Conservation (phyloP, 1,140 invertebrate species). For the Drosophila orosa region DNA sequence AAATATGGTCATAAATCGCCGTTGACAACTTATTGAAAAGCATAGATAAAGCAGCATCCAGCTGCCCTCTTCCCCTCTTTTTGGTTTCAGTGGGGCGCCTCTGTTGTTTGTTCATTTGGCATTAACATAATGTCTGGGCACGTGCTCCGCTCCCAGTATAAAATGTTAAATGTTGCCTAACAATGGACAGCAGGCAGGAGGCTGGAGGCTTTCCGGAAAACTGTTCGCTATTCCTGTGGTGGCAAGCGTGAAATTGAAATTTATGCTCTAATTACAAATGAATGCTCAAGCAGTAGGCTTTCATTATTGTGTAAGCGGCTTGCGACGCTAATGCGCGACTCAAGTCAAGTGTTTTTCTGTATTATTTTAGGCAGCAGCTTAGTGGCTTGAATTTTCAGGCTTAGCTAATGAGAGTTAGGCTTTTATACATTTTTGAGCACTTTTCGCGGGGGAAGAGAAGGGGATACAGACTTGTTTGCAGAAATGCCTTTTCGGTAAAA, state of each 20-base stretch:
- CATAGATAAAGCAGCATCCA: slow-evolving; percentile 54
- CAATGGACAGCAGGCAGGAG: slow-evolving; percentile 5
- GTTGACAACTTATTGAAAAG: slow-evolving; percentile 68
- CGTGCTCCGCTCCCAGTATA: slow-evolving; percentile 35
- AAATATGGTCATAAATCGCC: slow-evolving; percentile 70
- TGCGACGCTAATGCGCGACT: slow-evolving; percentile 26
- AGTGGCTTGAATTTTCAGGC: slow-evolving; percentile 41
- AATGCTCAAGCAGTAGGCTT: slow-evolving; percentile 39
- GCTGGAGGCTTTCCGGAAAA: slow-evolving; percentile 18
- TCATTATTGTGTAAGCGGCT: slow-evolving; percentile 63
- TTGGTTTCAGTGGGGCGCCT: neutral
- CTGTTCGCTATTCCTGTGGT: slow-evolving; percentile 32
- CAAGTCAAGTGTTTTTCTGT: slow-evolving; percentile 38
- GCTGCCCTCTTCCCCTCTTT: slow-evolving; percentile 1
- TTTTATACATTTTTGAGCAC: slow-evolving; percentile 26
- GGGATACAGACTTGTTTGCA: neutral
- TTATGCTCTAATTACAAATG: slow-evolving; percentile 71
- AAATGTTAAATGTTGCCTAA: slow-evolving; percentile 53
- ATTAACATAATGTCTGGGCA: slow-evolving; percentile 55
- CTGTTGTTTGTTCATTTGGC: slow-evolving; percentile 43
- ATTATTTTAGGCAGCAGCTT: slow-evolving; percentile 39
- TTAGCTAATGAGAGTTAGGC: slow-evolving; percentile 57
- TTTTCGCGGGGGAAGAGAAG: neutral
- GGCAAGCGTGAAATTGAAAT: slow-evolving; percentile 76
- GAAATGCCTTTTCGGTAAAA: neutral